Evolutionary conservation across 2,888 invertebrate species (phyloP), one percentile per base, ranked within the genome.

Genomic region (Sturmia bella): DNA sequence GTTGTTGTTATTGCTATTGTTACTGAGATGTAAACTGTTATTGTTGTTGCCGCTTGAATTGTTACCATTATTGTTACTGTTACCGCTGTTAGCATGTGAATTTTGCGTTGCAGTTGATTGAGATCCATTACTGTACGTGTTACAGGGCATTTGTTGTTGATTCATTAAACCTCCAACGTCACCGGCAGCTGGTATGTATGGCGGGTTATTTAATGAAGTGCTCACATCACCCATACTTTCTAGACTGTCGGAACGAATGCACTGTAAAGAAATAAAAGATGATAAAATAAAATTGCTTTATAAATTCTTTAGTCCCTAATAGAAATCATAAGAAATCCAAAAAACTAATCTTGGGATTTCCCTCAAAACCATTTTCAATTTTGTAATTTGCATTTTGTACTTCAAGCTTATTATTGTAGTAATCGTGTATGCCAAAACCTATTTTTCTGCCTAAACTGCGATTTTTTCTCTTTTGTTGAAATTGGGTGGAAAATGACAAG

Each of bases 181-280:
- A 69, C 90, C 89, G 19, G 88, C 87, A 17, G 90, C 89, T 68
- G 91, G 89, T 70, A 91, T 90, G 50, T 91, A 91, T 13, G 91
- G 89, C 39, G 90, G 87, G 87, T 90, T 91, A 21, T 89, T 90
- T 63, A 91, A 85, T 41, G 91, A 89, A 45, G 89, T 86, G 83
- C 87, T 91, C n/a, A 91, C 90, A 88, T 94, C 93, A 17, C 93
- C 93, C 83, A 94, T 93, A 87, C 94, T 94, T 88, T 94, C 93
- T 91, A 94, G 92, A 86, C 94, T 94, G 88, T 93, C 93, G 24
- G 93, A 93, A 85, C 94, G 91, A 19, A 91, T 86, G 85, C 91
- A 90, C 91, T 91, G 82, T 5, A 80, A 77, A 39, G 17, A 64
- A 59, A 72, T 50, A 21, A 11, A 54, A 56, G 5, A 7, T 3